Evolutionary conservation across 2,888 invertebrate genomes (phyloP).

Genomic region (Eutolmus rufibarbis): DNA sequence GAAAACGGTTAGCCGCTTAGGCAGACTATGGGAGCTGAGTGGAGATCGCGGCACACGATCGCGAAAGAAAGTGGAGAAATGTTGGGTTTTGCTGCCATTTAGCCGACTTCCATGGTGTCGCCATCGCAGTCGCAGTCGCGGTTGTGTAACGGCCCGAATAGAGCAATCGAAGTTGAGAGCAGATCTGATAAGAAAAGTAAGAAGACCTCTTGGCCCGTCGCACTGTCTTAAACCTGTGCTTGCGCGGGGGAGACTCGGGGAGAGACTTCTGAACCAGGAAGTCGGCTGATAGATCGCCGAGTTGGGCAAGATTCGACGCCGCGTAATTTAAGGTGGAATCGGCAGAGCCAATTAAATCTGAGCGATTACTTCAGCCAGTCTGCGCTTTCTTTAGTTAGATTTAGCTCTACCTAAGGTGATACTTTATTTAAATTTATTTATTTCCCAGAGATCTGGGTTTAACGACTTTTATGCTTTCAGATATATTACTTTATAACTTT

Average conservation of each 20-base stretch:
- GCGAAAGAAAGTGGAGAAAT: constrained; percentile 23
- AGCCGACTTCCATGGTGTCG: not conserved
- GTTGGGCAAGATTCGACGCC: not conserved
- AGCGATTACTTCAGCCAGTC: not conserved
- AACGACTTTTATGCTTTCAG: too few species aligned
- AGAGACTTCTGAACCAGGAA: constrained; percentile 23
- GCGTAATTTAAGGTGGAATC: constrained; percentile 7
- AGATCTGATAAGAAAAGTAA: constrained; percentile 22
- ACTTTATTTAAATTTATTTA: not conserved
- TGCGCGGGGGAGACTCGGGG: not conserved
- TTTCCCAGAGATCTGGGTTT: not conserved
- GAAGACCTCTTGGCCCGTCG: not conserved
- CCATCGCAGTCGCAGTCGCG: not conserved
- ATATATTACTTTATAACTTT: too few species aligned
- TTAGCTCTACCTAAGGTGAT: not conserved
- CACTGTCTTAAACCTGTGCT: not conserved
- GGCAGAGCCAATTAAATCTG: not conserved
- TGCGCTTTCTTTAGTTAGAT: not conserved
- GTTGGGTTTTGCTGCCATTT: constrained; percentile 4
- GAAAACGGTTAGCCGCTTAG: not conserved
- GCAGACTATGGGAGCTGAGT: not conserved
- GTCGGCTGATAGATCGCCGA: not conserved
- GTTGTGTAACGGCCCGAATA: constrained; percentile 10
- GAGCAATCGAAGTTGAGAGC: not conserved
- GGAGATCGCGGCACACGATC: not conserved